Conservation (phyloP, 2,113 vertebrate species). For the Thomomys bottae region DNA sequence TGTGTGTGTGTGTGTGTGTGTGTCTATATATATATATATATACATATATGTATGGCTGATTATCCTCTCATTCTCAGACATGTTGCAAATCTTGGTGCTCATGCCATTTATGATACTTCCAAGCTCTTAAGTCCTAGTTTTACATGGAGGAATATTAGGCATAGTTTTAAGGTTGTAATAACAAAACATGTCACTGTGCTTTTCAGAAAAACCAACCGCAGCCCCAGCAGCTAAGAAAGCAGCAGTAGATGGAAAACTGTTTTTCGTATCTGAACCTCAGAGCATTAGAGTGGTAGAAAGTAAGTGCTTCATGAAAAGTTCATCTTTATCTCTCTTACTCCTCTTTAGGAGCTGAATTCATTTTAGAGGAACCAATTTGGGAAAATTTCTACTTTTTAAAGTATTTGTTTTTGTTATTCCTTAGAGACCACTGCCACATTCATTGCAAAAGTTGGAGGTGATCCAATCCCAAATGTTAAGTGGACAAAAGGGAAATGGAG, state of each 20-base stretch:
- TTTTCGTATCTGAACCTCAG: slow-evolving; percentile 95
- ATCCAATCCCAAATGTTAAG: slow-evolving; percentile 97
- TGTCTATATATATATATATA: too few relatives aligned
- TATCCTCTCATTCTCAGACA: background rate
- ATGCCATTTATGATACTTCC: background rate
- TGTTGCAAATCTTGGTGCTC: background rate
- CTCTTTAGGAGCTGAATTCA: background rate
- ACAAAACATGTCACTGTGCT: slow-evolving; percentile 48
- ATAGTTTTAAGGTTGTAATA: background rate
- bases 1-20: background rate
- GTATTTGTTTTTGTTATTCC: slow-evolving; percentile 66
- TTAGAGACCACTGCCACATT: slow-evolving; percentile 96
- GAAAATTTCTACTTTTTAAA: background rate
- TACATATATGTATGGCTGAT: background rate
- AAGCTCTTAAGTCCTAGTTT: slow-evolving; percentile 7
- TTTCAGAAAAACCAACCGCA: slow-evolving; percentile 89
- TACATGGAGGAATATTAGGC: background rate
- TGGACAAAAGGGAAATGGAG: slow-evolving; percentile 99
- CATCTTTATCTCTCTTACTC: background rate
- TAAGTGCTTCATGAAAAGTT: slow-evolving; percentile 83
- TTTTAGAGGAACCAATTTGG: background rate
- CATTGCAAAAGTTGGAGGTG: slow-evolving; percentile 97
- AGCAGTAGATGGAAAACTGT: slow-evolving; percentile 92
- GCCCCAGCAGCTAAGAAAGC: slow-evolving; percentile 85
- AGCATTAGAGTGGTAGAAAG: slow-evolving; percentile 91